Conservation (phyloP, 2,113 vertebrate genomes). For the Notarius quadriscutis region DNA sequence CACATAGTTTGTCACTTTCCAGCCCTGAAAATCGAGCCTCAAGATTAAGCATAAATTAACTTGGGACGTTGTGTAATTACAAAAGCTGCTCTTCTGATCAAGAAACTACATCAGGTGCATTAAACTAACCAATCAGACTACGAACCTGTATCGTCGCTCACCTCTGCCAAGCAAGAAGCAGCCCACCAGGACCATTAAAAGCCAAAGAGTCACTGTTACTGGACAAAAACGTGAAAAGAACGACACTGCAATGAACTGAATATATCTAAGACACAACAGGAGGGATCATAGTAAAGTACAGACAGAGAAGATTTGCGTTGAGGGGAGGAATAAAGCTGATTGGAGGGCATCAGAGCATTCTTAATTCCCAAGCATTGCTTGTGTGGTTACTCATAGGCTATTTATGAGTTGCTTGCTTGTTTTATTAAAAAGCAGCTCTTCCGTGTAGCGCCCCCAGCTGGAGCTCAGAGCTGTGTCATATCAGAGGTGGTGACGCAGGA, state of each 20-base stretch:
- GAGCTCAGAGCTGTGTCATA: too few relatives aligned
- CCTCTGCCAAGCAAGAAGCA: conserved; percentile 65
- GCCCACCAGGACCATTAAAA: conserved; percentile 56
- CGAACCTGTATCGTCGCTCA: conserved; percentile 47
- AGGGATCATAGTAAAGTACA: conserved; percentile 17
- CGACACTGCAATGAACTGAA: neutral
- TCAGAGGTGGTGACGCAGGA: conserved; percentile 50
- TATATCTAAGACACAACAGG: conserved; percentile 15
- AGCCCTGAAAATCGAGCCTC: too few relatives aligned
- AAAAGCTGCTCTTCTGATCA: neutral
- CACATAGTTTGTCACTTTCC: neutral
- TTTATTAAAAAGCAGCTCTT: too few relatives aligned
- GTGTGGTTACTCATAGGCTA: conserved; percentile 2
- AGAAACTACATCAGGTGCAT: neutral
- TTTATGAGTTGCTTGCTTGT: too few relatives aligned
- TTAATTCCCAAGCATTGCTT: conserved; percentile 1
- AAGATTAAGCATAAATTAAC: too few relatives aligned
- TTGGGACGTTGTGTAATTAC: too few relatives aligned
- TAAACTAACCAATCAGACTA: neutral
- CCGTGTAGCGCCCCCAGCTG: too few relatives aligned
- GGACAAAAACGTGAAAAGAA: neutral
- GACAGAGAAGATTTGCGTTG: conserved; percentile 24
- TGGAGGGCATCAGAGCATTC: conserved; percentile 36
- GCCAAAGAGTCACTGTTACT: conserved; percentile 55
- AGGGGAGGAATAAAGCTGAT: conserved; percentile 38